Evolutionary conservation across 2,888 invertebrate genomes (phyloP).

Genomic region (Ormia ochracea): DNA sequence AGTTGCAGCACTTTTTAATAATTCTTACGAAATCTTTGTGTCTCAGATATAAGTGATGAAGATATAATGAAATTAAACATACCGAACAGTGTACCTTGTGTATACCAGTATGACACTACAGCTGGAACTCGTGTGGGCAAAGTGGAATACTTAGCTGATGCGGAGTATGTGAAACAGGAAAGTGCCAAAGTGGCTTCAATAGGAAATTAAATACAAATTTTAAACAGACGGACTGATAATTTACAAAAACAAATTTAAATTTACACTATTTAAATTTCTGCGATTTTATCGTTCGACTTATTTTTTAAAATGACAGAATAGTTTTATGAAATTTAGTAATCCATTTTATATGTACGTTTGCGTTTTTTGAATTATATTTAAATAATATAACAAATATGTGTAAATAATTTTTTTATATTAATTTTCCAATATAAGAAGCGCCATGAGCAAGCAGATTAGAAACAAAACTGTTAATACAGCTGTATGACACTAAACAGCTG

Average conservation of each 20-base stretch:
- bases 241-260: background rate
- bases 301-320: too few species aligned
- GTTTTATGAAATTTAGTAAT: too few species aligned
- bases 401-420: too few species aligned
- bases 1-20: background rate
- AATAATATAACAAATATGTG: too few species aligned
- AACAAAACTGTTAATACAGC: too few species aligned
- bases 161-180: slow-evolving; percentile 85
- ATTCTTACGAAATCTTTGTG: background rate
- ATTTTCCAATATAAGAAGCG: too few species aligned
- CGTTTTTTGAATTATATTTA: too few species aligned
- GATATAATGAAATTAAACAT: slow-evolving; percentile 86
- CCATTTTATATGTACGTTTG: too few species aligned
- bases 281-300: too few species aligned
- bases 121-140: slow-evolving; percentile 82
- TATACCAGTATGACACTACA: slow-evolving; percentile 85
- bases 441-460: too few species aligned
- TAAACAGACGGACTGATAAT: slow-evolving; percentile 39
- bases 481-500: too few species aligned
- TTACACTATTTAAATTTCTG: too few species aligned
- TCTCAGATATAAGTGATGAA: slow-evolving; percentile 82
- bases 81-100: slow-evolving; percentile 88
- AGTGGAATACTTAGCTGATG: slow-evolving; percentile 87
- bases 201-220: slow-evolving; percentile 78
- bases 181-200: slow-evolving; percentile 88